Conservation (phyloP, 2,113 vertebrate species). For the Ptilonorhynchus violaceus region DNA sequence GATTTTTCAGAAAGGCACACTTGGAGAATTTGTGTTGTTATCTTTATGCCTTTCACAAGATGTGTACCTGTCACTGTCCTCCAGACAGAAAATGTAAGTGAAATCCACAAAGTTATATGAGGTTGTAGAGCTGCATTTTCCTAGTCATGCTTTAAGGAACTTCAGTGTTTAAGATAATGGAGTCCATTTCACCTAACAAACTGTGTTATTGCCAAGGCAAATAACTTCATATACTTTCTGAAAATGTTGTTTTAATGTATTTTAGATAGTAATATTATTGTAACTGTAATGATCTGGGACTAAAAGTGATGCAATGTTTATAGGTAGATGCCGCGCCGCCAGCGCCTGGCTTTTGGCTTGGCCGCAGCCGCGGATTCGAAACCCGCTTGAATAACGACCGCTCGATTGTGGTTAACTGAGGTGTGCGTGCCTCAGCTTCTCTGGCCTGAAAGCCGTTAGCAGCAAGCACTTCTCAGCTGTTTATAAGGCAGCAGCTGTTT, state of each 20-base stretch:
- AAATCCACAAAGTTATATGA: neutral
- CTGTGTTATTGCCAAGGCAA: neutral
- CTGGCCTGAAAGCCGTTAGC: too few species aligned
- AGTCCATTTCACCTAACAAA: neutral
- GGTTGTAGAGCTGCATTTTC: neutral
- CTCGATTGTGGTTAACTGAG: too few species aligned
- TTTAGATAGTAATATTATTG: neutral
- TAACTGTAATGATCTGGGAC: neutral
- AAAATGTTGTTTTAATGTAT: neutral
- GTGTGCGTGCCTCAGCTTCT: neutral
- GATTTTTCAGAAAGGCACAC: neutral
- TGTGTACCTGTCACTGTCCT: neutral
- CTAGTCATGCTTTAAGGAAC: neutral
- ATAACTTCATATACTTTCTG: neutral
- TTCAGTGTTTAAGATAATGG: neutral
- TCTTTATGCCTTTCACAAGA: neutral
- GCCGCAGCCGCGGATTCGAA: neutral
- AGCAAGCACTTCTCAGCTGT: too few species aligned
- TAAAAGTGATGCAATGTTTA: neutral
- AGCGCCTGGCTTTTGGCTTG: neutral
- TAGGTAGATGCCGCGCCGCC: neutral
- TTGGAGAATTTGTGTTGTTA: neutral
- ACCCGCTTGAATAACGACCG: neutral
- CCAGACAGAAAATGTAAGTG: neutral
- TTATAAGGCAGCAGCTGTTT: too few species aligned